These are phyloP conservation scores for Periophthalmodon schlosseri DNA, from an alignment of 2,113 vertebrate species.

Conservation along the genomic window DNA sequence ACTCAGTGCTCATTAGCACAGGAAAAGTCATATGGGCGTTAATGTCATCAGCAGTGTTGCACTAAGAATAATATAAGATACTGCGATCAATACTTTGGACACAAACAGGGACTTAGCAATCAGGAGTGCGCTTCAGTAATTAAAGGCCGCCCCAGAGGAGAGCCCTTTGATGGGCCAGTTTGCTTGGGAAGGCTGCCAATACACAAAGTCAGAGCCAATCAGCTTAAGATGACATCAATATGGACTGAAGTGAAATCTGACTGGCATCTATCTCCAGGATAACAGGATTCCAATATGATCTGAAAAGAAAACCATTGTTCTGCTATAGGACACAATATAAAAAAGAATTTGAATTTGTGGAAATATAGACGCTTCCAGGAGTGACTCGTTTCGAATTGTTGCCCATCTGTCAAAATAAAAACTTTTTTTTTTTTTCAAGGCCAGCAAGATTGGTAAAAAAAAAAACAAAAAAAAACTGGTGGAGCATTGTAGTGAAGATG, in stretches of 20 bases:
- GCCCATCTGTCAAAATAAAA: too few relatives aligned
- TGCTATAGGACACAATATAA: not conserved
- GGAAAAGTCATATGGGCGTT: not conserved
- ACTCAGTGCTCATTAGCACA: not conserved
- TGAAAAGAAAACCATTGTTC: not conserved
- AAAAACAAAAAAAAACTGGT: too few relatives aligned
- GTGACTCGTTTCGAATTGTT: too few relatives aligned
- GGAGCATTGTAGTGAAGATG: too few relatives aligned
- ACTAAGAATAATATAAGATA: not conserved
- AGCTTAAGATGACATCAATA: not conserved
- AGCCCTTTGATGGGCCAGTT: not conserved
- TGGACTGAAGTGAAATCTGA: not conserved
- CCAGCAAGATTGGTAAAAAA: too few relatives aligned
- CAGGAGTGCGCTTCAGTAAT: not conserved
- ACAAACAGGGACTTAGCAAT: not conserved
- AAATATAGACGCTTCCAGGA: too few relatives aligned
- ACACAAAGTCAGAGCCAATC: not conserved
- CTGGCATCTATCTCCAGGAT: not conserved
- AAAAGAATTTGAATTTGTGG: not conserved
- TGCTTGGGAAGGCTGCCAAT: slow-evolving; percentile 9
- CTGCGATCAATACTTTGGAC: not conserved
- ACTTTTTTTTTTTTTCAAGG: too few relatives aligned
- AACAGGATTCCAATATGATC: not conserved
- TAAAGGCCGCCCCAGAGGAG: not conserved
- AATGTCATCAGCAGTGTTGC: not conserved